Percentiles rank a stretch among this genome's conserved stretches.
phyloP scores from a whole-genome alignment of 2,113 vertebrate species.

The Macroglossus sobrinus region DNA sequence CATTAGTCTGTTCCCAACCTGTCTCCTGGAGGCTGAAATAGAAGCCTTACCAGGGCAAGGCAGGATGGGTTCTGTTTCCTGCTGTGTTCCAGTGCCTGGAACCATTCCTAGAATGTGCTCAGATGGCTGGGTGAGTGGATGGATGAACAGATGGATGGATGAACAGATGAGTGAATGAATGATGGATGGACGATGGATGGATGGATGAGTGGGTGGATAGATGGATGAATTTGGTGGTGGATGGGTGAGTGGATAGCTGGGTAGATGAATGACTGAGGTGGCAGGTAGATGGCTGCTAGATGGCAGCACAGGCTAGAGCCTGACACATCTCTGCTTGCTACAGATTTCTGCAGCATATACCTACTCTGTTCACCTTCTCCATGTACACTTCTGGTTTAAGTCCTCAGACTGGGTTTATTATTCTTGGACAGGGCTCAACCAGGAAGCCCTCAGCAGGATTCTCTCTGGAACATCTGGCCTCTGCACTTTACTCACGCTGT shows the following conservation, averaged over 20 bases:
- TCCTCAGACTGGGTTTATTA: not conserved
- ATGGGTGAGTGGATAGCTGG: no score
- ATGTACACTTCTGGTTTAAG: not conserved
- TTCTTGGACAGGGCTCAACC: not conserved
- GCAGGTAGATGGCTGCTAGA: not conserved
- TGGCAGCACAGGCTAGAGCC: not conserved
- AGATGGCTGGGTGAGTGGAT: not conserved
- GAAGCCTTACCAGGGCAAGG: not conserved
- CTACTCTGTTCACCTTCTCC: not conserved
- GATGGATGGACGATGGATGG: not conserved
- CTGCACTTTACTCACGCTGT: not conserved
- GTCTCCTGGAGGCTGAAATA: not conserved
- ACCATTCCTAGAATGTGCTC: not conserved
- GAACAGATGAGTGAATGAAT: accelerated
- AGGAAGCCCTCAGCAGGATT: not conserved
- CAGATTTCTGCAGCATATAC: not conserved
- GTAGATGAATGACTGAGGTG: not conserved
- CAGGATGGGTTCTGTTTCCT: not conserved
- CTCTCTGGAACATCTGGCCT: not conserved
- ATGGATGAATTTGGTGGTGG: not conserved
- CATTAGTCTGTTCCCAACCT: not conserved
- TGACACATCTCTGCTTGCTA: not conserved
- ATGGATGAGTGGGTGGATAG: no score
- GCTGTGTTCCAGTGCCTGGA: not conserved
- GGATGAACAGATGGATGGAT: not conserved